phyloP scores from a whole-genome alignment of 1,140 invertebrate genomes.

The Melanaphis sacchari region DNA sequence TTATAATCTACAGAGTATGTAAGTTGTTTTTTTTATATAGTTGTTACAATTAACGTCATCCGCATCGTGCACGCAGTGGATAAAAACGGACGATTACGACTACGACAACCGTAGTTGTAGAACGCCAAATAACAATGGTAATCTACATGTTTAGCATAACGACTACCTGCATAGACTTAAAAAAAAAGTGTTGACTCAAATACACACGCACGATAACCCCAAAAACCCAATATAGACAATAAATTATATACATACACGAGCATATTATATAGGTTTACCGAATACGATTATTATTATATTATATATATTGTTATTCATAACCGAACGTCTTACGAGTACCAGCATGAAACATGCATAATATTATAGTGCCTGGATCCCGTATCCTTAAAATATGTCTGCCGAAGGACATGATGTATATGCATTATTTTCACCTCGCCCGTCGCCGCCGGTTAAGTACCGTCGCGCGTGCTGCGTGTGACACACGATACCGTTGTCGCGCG shows the following conservation, averaged over 20 bases:
- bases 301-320: slow-evolving; percentile 53
- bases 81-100: background rate
- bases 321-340: slow-evolving; percentile 55
- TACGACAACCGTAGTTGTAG: background rate
- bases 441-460: slow-evolving; percentile 24
- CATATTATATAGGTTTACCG: background rate
- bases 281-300: slow-evolving; percentile 19
- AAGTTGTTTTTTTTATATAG: background rate
- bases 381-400: slow-evolving; percentile 33
- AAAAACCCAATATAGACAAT: slow-evolving; percentile 14
- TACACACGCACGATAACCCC: background rate
- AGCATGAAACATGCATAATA: slow-evolving; percentile 50
- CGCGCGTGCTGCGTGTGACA: slow-evolving; percentile 5
- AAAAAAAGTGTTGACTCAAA: slow-evolving; percentile 42
- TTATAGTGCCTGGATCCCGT: slow-evolving; percentile 45
- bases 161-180: slow-evolving; percentile 52
- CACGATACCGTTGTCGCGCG: slow-evolving; percentile 35
- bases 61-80: background rate
- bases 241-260: background rate
- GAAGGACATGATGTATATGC: slow-evolving; percentile 29
- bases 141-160: slow-evolving; percentile 55
- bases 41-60: slow-evolving; percentile 41
- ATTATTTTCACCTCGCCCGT: slow-evolving; percentile 18
- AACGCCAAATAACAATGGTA: slow-evolving; percentile 52
- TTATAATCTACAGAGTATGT: background rate